Evolutionary conservation across 1,140 invertebrate species (phyloP).

Genomic region (Lanistes nyassanus): DNA sequence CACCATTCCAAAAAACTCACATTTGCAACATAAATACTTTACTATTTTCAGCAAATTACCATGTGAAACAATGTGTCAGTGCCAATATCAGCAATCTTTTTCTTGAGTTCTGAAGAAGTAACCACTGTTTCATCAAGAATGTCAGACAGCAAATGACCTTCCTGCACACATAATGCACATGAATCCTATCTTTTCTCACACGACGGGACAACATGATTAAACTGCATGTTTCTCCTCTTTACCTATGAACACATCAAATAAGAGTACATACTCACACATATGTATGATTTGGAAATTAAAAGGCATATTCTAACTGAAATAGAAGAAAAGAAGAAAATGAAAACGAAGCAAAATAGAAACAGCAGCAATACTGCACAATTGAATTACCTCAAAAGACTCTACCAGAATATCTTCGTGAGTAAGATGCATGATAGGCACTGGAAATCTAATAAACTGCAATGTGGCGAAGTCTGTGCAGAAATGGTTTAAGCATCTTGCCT

Average conservation of each 20-base stretch:
- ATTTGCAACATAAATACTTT: not conserved
- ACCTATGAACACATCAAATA: no score
- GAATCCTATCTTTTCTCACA: not conserved
- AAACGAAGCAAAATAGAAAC: not conserved
- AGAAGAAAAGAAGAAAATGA: not conserved
- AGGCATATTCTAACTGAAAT: no score
- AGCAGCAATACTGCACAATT: not conserved
- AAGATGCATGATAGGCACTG: constrained; percentile 61
- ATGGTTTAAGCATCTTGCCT: constrained; percentile 65
- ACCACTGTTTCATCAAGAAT: constrained; percentile 52
- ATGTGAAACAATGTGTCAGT: constrained; percentile 70
- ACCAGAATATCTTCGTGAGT: constrained; percentile 65
- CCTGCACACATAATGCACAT: constrained; percentile 37
- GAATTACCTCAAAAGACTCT: constrained; percentile 68
- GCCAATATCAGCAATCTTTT: constrained; percentile 67
- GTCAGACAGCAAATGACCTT: constrained; percentile 65
- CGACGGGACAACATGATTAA: not conserved
- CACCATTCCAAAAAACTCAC: no score
- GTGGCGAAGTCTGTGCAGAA: constrained; percentile 67
- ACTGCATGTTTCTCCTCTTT: no score
- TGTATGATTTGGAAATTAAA: no score
- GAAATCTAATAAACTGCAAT: constrained; percentile 62
- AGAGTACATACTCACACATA: no score
- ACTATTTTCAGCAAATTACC: constrained; percentile 38
- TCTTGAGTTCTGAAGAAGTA: constrained; percentile 30